A percentile compares a stretch with the other conserved stretches of the same genome.
Conservation (phyloP, 2,888 invertebrate species). For the Adela reaumurella region DNA sequence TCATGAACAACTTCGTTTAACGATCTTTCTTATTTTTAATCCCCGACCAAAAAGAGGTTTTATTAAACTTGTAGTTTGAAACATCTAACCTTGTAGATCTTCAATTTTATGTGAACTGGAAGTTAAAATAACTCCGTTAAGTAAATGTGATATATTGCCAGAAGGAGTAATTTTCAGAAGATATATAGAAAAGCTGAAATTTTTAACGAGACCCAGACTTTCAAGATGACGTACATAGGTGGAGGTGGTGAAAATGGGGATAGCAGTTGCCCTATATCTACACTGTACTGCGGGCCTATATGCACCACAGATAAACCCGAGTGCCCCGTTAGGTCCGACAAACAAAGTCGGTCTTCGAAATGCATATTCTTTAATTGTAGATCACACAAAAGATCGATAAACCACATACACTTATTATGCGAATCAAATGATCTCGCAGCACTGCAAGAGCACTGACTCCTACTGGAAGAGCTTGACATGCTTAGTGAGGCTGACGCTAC, state of each 20-base stretch:
- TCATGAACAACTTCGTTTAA: too few species aligned
- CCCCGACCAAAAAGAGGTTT: too few species aligned
- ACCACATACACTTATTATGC: neutral
- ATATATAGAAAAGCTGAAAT: neutral
- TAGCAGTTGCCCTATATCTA: neutral
- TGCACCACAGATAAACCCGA: neutral
- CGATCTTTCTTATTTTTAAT: too few species aligned
- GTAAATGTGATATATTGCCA: neutral
- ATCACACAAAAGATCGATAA: neutral
- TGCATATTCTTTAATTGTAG: constrained; percentile 1
- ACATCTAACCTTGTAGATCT: too few species aligned
- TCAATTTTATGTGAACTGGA: too few species aligned
- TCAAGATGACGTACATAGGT: too few species aligned
- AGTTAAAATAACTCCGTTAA: neutral
- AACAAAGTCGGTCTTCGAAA: too few species aligned
- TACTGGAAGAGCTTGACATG: constrained; percentile 1
- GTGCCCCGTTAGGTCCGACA: too few species aligned
- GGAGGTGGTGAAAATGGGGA: neutral
- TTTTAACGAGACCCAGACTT: neutral
- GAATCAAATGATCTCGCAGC: neutral
- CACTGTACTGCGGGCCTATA: too few species aligned
- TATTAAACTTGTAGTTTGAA: too few species aligned
- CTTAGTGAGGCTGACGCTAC: neutral
- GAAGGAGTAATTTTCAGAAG: neutral
- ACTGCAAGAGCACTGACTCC: constrained; percentile 1